phyloP scores from a whole-genome alignment of 2,888 invertebrate species.

The Altica lythri region DNA sequence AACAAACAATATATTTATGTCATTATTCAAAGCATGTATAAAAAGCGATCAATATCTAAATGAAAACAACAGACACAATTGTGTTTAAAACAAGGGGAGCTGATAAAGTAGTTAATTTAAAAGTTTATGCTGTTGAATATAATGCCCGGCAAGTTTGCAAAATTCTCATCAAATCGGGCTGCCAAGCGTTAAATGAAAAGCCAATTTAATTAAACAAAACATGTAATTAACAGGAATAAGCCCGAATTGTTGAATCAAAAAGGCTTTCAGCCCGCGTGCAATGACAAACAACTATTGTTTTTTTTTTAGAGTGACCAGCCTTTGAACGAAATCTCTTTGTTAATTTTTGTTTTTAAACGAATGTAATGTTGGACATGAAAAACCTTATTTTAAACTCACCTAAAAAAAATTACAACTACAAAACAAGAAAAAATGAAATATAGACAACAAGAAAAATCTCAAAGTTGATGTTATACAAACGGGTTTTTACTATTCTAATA shows the following conservation, averaged over 20 bases:
- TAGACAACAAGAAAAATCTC: no score
- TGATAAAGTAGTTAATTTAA: slow-evolving; percentile 41
- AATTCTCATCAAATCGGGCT: slow-evolving; percentile 49
- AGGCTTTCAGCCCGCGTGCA: slow-evolving; percentile 17
- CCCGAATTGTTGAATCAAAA: slow-evolving; percentile 37
- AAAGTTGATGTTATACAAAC: no score
- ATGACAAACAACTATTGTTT: slow-evolving; percentile 26
- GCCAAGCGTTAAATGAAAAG: slow-evolving; percentile 53
- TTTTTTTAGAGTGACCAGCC: slow-evolving; percentile 12
- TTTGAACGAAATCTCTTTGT: slow-evolving; percentile 23
- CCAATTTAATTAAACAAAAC: slow-evolving; percentile 55
- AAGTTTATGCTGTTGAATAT: slow-evolving; percentile 40
- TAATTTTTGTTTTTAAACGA: no score
- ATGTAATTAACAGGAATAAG: slow-evolving; percentile 50
- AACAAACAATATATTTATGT: slow-evolving; percentile 6
- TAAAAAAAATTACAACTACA: no score
- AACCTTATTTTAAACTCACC: no score
- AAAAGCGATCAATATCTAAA: slow-evolving; percentile 17
- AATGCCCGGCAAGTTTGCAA: slow-evolving; percentile 37
- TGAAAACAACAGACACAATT: slow-evolving; percentile 17
- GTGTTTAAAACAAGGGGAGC: slow-evolving; percentile 28
- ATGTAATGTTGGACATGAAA: no score
- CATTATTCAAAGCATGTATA: slow-evolving; percentile 17
- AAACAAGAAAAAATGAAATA: no score
- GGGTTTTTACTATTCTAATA: no score